Conservation (phyloP, 1,140 invertebrate species). For the Penaeus indicus region DNA sequence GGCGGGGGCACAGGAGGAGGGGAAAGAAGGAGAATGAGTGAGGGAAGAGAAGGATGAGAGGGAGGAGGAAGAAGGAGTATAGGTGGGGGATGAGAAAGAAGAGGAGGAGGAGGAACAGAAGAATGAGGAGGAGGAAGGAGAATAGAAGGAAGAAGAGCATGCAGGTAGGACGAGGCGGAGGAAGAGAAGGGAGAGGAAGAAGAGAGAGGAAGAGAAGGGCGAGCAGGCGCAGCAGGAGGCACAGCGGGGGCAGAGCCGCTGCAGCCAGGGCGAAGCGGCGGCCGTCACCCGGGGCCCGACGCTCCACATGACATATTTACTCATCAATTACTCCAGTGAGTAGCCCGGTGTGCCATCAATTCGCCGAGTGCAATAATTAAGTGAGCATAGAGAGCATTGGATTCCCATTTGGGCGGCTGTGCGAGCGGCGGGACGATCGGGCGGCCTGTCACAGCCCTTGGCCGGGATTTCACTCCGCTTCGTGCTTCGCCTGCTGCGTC, state of each 20-base stretch:
- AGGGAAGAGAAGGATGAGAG: neutral
- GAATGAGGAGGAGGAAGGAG: neutral
- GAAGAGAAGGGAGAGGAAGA: neutral
- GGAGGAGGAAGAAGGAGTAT: neutral
- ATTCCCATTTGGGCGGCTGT: conserved; percentile 57
- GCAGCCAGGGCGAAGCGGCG: neutral
- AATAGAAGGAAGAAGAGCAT: neutral
- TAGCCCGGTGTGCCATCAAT: conserved; percentile 49
- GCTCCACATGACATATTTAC: conserved; percentile 55
- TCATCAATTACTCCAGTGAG: conserved; percentile 57
- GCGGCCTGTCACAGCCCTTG: conserved; percentile 8
- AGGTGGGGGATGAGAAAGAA: neutral
- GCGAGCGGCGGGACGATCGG: conserved; percentile 32
- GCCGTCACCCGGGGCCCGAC: conserved; percentile 42
- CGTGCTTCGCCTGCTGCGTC: neutral
- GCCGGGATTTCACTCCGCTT: conserved; percentile 25
- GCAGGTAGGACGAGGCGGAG: no score
- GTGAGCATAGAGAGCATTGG: conserved; percentile 56
- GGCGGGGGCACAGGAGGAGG: neutral
- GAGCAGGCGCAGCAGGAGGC: neutral
- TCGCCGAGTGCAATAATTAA: conserved; percentile 62
- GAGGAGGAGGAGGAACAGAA: neutral
- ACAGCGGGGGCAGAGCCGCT: no score
- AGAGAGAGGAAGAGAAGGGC: neutral
- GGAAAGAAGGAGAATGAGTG: neutral